Base-by-base conservation (phyloP, 2,797 vertebrate genomes). In the Mus caroli region DNA sequence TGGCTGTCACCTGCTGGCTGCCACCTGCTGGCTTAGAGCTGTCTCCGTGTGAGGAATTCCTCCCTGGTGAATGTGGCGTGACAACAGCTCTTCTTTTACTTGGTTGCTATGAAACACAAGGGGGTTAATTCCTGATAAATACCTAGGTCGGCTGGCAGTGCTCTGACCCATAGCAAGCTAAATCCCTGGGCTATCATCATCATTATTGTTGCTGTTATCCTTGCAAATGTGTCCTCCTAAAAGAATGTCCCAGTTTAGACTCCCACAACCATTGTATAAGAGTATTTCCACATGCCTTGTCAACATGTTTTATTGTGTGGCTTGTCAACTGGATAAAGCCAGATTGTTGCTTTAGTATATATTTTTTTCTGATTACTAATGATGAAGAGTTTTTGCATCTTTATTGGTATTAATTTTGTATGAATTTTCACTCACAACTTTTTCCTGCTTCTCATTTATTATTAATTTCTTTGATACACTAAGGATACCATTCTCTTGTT, bases 221-320 rank as follows among this genome's bases (percentile, higher is more conserved):
- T 56, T 93, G 79, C 71, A 40, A 94, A 22, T 62, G 22, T 92
- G 82, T 83, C 20, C 52, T 96, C 62, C 71, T 83, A 28, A 76
- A 78, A 73, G 62, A 84, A 52, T 91, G 95, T 62, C 96, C 91
- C 90, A 95, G 5, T 94, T 95, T 52, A 88, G 78, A 95, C 91
- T 87, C 97, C 97, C 92, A 97, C 89, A 69, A 90, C n/a, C 83
- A 56, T 78, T 85, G 69, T 90, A 50, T 52, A 64, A 89, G 56
- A 22, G 46, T 7, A 7, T 95, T 94, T 92, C 91, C 71, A 95
- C 83, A 92, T 8, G 8, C n/a, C 64, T 94, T 75, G 87, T 75
- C 76, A 95, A 89, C 52, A 62, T 76, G 89, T 95, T 79, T 92
- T 62, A 54, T 73, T 95, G 76, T 88, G 60, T 62, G 95, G 64